Conservation (phyloP, 2,113 vertebrate genomes). For the Vireo altiloquus region DNA sequence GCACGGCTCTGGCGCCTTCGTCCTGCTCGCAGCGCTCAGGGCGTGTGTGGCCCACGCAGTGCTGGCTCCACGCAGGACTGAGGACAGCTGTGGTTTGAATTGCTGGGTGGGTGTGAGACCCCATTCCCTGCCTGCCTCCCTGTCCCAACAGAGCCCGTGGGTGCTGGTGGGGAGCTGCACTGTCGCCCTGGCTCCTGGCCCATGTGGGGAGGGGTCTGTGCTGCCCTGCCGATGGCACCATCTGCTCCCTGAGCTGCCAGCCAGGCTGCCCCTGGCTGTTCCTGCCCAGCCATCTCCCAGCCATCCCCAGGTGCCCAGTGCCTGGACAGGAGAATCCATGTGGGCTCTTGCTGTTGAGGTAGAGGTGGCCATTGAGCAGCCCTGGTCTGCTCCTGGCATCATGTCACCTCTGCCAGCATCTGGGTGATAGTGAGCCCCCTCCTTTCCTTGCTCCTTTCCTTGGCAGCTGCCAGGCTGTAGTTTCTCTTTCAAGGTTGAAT, state of each 20-base stretch:
- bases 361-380: background rate
- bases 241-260: background rate
- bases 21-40: accelerated
- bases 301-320: accelerated
- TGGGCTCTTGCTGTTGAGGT: background rate
- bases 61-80: accelerated
- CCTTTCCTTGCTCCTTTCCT: background rate
- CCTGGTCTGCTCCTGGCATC: background rate
- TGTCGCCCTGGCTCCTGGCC: background rate
- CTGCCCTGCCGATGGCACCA: background rate
- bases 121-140: accelerated
- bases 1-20: accelerated
- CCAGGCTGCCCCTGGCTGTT: background rate
- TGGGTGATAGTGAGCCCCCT: background rate
- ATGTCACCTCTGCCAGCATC: background rate
- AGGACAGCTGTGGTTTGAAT: background rate
- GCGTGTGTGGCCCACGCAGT: accelerated
- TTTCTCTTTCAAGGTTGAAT: background rate
- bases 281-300: background rate
- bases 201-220: accelerated
- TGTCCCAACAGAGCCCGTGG: background rate
- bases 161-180: background rate
- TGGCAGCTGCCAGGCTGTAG: background rate
- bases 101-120: background rate
- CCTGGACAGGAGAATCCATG: background rate